Evolutionary conservation across 2,888 invertebrate genomes (phyloP).

Genomic region (Alloscopus bannaensis): DNA sequence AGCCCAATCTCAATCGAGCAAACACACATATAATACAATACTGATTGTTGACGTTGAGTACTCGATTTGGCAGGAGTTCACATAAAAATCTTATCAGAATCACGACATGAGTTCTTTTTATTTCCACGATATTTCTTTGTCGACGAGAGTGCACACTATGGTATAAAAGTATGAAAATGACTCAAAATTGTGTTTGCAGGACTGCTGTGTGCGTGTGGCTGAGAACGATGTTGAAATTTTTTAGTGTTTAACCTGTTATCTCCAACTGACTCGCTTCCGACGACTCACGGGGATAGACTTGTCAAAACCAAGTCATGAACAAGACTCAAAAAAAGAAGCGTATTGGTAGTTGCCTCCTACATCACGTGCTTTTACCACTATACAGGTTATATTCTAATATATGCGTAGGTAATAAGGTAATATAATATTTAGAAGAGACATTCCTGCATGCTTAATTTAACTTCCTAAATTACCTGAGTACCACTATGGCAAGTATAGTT

Average conservation of each 20-base stretch:
- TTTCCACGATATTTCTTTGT: too few species aligned
- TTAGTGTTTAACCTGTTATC: background rate
- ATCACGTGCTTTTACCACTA: background rate
- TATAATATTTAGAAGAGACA: background rate
- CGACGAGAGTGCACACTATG: too few species aligned
- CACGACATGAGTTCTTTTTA: conserved; percentile 20
- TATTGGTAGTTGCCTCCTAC: background rate
- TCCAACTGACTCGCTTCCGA: background rate
- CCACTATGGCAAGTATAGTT: too few species aligned
- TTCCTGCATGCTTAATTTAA: too few species aligned
- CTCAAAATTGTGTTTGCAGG: background rate
- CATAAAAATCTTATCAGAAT: conserved; percentile 34
- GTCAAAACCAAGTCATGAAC: conserved; percentile 55
- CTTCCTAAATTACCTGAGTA: too few species aligned
- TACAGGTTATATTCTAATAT: background rate
- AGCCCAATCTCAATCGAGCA: background rate
- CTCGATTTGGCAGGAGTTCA: conserved; percentile 34
- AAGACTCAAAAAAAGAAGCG: background rate
- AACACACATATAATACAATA: too few species aligned
- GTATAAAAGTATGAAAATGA: background rate
- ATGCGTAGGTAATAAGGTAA: background rate
- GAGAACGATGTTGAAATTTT: background rate
- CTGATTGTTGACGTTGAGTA: too few species aligned
- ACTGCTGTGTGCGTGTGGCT: background rate
- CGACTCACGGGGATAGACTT: conserved; percentile 9